These are phyloP conservation scores for Cryptotermes secundus DNA, from an alignment of 1,140 invertebrate genomes.

Conservation along the genomic window DNA sequence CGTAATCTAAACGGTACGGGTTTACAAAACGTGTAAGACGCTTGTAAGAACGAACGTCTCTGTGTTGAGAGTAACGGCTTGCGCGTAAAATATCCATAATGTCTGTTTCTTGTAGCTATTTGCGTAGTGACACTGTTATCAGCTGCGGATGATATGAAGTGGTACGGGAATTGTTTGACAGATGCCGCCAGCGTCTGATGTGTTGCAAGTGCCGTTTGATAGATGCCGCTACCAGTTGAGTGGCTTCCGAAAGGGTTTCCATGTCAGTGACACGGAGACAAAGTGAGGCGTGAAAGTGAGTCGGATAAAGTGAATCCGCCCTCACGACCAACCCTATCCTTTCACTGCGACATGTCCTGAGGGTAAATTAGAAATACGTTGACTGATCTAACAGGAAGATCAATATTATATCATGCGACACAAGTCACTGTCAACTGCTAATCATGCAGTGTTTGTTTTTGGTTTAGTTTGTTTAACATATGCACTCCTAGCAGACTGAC, in stretches of 20 bases:
- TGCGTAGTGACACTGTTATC: not conserved
- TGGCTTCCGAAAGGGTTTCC: not conserved
- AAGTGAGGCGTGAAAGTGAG: constrained; percentile 5
- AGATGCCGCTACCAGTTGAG: constrained; percentile 8
- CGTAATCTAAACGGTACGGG: too few relatives aligned
- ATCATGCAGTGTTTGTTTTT: not conserved
- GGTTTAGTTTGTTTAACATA: not conserved
- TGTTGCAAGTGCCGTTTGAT: not conserved
- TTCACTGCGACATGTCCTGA: not conserved
- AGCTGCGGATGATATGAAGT: not conserved
- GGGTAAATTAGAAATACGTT: constrained; percentile 12
- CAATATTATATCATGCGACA: not conserved
- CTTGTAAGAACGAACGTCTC: too few relatives aligned
- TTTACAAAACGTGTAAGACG: too few relatives aligned
- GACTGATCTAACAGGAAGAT: not conserved
- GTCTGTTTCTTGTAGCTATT: not conserved
- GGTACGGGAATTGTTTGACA: not conserved
- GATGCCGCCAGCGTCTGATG: not conserved
- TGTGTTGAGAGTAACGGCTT: too few relatives aligned
- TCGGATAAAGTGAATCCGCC: not conserved
- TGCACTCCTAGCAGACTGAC: too few relatives aligned
- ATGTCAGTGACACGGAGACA: not conserved
- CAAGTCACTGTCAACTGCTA: not conserved
- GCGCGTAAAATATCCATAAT: not conserved
- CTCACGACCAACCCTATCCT: not conserved